Evolutionary conservation across 2,888 invertebrate species (phyloP).

Genomic region (Heterodera filipjevi): DNA sequence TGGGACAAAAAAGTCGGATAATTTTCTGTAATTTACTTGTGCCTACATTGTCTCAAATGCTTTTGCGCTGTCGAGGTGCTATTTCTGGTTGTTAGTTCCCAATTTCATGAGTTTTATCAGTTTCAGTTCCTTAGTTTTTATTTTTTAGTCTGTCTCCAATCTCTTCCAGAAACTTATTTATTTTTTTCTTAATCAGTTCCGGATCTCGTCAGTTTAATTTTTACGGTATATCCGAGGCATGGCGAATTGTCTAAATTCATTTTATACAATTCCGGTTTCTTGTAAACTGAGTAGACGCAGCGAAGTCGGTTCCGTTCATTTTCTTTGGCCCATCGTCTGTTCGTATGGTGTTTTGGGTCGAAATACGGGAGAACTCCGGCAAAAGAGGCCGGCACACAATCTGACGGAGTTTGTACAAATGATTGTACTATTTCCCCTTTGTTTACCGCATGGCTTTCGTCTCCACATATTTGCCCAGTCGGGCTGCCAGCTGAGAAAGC

Average conservation of each 20-base stretch:
- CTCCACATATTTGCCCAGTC: slow-evolving; percentile 57
- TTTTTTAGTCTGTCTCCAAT: too few species aligned
- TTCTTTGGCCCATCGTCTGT: slow-evolving; percentile 48
- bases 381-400: slow-evolving; percentile 15
- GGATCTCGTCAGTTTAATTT: slow-evolving; percentile 21
- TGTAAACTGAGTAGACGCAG: slow-evolving; percentile 42
- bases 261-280: slow-evolving; percentile 37
- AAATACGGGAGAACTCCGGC: slow-evolving; percentile 55
- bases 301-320: slow-evolving; percentile 53
- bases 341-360: slow-evolving; percentile 53
- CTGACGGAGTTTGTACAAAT: neutral
- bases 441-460: slow-evolving; percentile 18
- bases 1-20: too few species aligned
- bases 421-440: neutral
- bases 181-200: slow-evolving; percentile 9
- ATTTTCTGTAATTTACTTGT: too few species aligned
- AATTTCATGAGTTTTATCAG: too few species aligned
- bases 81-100: too few species aligned
- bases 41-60: too few species aligned
- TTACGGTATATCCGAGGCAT: slow-evolving; percentile 33
- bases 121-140: too few species aligned
- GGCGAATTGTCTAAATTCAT: slow-evolving; percentile 37
- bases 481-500: slow-evolving; percentile 62
- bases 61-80: too few species aligned
- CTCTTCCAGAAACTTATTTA: too few species aligned